Evolutionary conservation across 2,888 invertebrate genomes (phyloP).

Genomic region (Sepioteuthis lessoniana): DNA sequence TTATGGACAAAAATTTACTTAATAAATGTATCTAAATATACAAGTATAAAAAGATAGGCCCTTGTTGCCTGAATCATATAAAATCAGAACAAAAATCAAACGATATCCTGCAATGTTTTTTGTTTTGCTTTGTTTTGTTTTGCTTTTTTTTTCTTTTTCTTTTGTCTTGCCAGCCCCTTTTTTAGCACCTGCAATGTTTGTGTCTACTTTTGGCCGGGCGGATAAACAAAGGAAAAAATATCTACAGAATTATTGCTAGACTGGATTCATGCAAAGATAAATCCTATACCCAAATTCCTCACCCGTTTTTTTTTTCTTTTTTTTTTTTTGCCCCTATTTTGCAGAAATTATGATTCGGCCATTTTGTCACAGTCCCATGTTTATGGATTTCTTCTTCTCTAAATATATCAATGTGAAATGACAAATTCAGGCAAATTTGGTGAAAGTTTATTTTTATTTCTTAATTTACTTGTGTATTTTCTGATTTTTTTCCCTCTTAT

Average conservation of each 20-base stretch:
- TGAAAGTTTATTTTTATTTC: background rate
- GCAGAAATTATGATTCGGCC: background rate
- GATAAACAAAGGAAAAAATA: background rate
- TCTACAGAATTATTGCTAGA: background rate
- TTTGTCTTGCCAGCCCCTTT: background rate
- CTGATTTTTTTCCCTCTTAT: background rate
- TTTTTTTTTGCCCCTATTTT: background rate
- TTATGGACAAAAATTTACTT: too few relatives aligned
- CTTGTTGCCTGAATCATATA: too few relatives aligned
- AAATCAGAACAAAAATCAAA: too few relatives aligned
- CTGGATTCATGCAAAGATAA: background rate
- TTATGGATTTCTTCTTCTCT: background rate
- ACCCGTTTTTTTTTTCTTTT: too few relatives aligned
- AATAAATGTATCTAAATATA: too few relatives aligned
- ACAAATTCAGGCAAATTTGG: background rate
- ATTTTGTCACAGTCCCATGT: background rate
- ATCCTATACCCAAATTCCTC: background rate
- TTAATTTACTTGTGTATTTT: background rate
- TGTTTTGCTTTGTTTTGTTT: too few relatives aligned
- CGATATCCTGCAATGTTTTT: too few relatives aligned
- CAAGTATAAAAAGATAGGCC: too few relatives aligned
- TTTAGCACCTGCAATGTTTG: background rate
- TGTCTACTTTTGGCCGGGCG: background rate
- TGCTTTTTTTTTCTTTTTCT: background rate
- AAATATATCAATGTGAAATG: constrained; percentile 16